A percentile compares a stretch with the other conserved stretches of the same genome.
These are phyloP conservation scores for Bucco capensis DNA, from an alignment of 2,113 vertebrate genomes.

Conservation along the genomic window DNA sequence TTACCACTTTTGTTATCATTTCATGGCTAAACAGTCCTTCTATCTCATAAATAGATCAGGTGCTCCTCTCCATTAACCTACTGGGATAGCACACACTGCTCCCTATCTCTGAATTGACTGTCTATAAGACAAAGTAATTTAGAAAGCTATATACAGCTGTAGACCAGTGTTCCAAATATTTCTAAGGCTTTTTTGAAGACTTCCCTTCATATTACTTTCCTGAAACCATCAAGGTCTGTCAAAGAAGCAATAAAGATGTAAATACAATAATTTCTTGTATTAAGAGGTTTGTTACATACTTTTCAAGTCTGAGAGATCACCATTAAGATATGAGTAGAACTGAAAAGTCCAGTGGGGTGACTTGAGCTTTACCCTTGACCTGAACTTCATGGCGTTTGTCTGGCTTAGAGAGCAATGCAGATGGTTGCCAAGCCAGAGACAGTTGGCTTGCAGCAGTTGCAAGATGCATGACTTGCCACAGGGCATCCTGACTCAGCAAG, in stretches of 20 bases:
- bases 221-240: neutral
- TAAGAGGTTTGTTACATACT: neutral
- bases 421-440: neutral
- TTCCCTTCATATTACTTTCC: neutral
- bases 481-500: neutral
- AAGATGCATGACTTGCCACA: neutral
- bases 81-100: neutral
- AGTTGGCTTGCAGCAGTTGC: neutral
- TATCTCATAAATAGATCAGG: neutral
- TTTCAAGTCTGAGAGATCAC: neutral
- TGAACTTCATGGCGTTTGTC: neutral
- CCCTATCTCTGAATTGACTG: neutral
- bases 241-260: neutral
- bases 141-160: neutral
- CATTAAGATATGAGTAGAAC: neutral
- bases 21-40: neutral
- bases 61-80: neutral
- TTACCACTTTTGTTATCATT: neutral
- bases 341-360: neutral
- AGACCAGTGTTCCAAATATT: neutral
- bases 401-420: neutral
- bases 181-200: neutral
- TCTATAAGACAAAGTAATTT: neutral
- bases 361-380: neutral
- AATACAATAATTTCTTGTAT: neutral